phyloP scores from a whole-genome alignment of 2,888 invertebrate species.

The Amaurobius ferox region DNA sequence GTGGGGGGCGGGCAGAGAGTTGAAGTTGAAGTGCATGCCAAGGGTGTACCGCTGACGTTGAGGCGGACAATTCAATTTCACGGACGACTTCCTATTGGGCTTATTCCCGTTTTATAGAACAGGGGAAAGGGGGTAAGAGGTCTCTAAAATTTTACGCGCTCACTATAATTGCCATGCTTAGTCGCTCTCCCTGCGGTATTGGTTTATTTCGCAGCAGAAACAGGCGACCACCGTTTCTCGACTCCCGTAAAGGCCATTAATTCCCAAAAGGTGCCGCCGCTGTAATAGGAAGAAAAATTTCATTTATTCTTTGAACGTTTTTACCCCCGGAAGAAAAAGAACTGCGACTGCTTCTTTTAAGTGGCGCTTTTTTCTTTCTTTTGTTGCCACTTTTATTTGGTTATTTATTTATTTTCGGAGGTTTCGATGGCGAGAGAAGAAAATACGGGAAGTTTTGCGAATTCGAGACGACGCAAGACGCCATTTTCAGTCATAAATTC shows the following conservation, averaged over 20 bases:
- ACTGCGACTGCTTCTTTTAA: slow-evolving; percentile 43
- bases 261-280: slow-evolving; percentile 67
- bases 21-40: slow-evolving; percentile 58
- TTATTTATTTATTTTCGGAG: slow-evolving; percentile 60
- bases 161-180: slow-evolving; percentile 72
- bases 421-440: slow-evolving; percentile 42
- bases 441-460: slow-evolving; percentile 65
- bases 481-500: too few relatives aligned
- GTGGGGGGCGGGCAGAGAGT: slow-evolving; percentile 20
- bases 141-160: slow-evolving; percentile 72
- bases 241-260: slow-evolving; percentile 64
- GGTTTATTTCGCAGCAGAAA: slow-evolving; percentile 64
- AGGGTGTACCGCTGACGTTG: slow-evolving; percentile 59
- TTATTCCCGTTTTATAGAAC: slow-evolving; percentile 51
- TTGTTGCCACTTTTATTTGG: not conserved
- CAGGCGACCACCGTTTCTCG: slow-evolving; percentile 48
- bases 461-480: too few relatives aligned
- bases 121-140: slow-evolving; percentile 37
- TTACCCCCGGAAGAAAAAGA: slow-evolving; percentile 49
- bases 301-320: slow-evolving; percentile 71
- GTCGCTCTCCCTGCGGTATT: slow-evolving; percentile 65
- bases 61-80: slow-evolving; percentile 72
- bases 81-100: slow-evolving; percentile 67
- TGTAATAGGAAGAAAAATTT: slow-evolving; percentile 72
- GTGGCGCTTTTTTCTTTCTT: not conserved